Base-by-base conservation (phyloP, 2,113 vertebrate species). In the Tupaia chinensis region DNA sequence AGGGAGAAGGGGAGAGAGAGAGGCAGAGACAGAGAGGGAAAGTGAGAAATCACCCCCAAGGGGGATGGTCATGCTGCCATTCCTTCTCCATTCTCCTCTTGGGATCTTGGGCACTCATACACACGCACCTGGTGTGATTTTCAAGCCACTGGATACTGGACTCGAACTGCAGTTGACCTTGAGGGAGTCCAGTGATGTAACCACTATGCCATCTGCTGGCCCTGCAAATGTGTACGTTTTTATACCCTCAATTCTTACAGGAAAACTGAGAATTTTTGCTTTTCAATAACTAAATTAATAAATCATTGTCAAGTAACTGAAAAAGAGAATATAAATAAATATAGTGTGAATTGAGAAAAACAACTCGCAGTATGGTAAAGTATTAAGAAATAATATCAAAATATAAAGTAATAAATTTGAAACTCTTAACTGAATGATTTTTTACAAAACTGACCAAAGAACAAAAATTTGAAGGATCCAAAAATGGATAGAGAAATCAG, bases 271-370 rank as follows among this genome's bases (percentile, higher is more conserved):
- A 54, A 63, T 29, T 27, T 78, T 82, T 91, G 88, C 54, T 76
- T 80, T 69, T 82, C 87, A 90, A 27, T 89, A 87, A 29, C n/a
- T 73, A 73, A 68, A 34, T 44, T 56, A 79, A n/a, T 65, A 89
- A 88, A 17, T 78, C 53, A 63, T 61, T 92, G 32, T 70, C 61
- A 93, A 91, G 56, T 82, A 92, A 32, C 86, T 77, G 29, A 61
- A 60, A 95, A 88, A 73, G 27, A 83, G 32, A 87, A 68, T 60
- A 77, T 72, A 81, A 92, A 34, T 88, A 81, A 91, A 15, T 77
- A 17, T 29, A 78, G 32, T 86, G 73, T 86, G 68, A 89, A 78
- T 29, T 70, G 68, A 93, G 77, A 79, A 92, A 65, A 63, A 27
- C 58, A 84, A 70, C 27, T 76, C 20, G 32, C 15, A 85, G 32